Evolutionary conservation across 1,140 invertebrate species (phyloP), one percentile per base, ranked within the genome.

Genomic region (Papilio dardanus): DNA sequence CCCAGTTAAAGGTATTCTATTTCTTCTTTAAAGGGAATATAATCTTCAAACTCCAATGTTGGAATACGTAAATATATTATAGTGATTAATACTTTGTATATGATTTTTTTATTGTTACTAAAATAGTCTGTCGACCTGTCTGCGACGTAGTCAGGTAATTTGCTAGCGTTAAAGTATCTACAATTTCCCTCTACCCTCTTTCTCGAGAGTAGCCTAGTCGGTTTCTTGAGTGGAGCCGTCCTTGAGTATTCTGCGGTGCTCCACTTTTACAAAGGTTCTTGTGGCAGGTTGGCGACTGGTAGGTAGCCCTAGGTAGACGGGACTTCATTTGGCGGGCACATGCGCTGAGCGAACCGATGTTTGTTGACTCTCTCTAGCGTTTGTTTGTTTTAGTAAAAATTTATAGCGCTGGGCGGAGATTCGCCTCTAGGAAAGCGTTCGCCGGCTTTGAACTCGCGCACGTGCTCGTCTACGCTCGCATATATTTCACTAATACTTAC

Each of bases 371-470:
- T 74, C 77, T 76, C 77, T 80, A 75, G 76, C 69, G 78, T 81
- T 77, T 87, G 87, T 89, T 89, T 90, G 86, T 89, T 89, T 88
- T 87, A 88, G 77, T 84, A 88, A 90, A 88, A 89, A 87, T 87
- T 87, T 88, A 88, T 87, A 83, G 84, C 84, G 81, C 82, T 86
- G 79, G 80, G 81, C 79, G 78, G 77, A 81, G 83, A 81, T 81
- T 81, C 77, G 77, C 79, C 68, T 74, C 77, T 62, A 28, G 37
- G 78, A 79, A 76, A 68, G 74, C 76, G 76, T 74, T 31, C 71
- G 71, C 74, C 78, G 76, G 79, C 81, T 83, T 83, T 83, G 81
- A 83, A 83, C 79, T 83, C 75, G 2, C 46, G 21, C 71, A 54
- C 71, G 42, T 73, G 71, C 71, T 54, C n/a, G 24, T 7, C 69